Percentiles rank a stretch among this genome's conserved stretches.
These are phyloP conservation scores for Allolobophora icterica DNA, from an alignment of 2,888 invertebrate species.

Conservation along the genomic window DNA sequence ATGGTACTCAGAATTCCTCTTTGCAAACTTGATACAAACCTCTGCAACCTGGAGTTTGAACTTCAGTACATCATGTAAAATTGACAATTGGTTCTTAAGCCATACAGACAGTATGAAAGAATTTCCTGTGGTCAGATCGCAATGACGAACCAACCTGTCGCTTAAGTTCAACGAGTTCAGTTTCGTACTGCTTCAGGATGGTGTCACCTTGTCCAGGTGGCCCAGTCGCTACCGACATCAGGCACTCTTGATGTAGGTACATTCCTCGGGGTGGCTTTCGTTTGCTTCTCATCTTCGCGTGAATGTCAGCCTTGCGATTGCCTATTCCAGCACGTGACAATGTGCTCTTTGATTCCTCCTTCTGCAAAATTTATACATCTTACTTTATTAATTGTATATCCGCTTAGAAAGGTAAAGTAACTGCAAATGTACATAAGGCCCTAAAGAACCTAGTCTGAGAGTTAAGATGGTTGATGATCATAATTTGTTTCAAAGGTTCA, in stretches of 20 bases:
- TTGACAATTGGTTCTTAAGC: not conserved
- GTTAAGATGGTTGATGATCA: not conserved
- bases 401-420: not conserved
- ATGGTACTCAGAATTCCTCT: not conserved
- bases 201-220: slow-evolving; percentile 78
- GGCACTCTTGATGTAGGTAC: slow-evolving; percentile 96
- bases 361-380: slow-evolving; percentile 38
- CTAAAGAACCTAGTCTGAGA: not conserved
- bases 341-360: slow-evolving; percentile 42
- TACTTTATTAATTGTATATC: not conserved
- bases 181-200: slow-evolving; percentile 88
- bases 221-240: slow-evolving; percentile 86
- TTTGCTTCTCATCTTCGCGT: slow-evolving; percentile 68
- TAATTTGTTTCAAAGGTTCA: not conserved
- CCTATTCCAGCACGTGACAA: slow-evolving; percentile 43
- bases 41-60: not conserved
- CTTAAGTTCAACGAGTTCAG: slow-evolving; percentile 90
- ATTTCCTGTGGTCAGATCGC: slow-evolving; percentile 6
- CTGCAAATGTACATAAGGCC: not conserved
- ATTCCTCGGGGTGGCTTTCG: slow-evolving; percentile 93
- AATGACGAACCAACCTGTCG: slow-evolving; percentile 80
- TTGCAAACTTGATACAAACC: not conserved
- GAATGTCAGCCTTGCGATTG: slow-evolving; percentile 65
- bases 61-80: not conserved
- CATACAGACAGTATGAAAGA: not conserved